Evolutionary conservation across 1,140 invertebrate species (phyloP).

Genomic region (Anastatus disparis): DNA sequence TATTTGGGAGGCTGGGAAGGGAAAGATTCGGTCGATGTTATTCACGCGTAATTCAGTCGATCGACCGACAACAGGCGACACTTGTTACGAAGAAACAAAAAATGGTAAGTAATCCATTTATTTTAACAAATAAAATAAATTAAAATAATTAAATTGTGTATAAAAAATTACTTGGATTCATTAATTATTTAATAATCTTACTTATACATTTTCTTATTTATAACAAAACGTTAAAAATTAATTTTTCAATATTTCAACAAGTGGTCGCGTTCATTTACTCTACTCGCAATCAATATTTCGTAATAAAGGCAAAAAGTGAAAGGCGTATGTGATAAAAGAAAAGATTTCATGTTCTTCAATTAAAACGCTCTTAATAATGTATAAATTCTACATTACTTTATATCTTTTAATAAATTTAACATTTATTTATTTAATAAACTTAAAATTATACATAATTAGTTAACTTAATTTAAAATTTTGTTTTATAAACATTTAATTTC

Average conservation of each 20-base stretch:
- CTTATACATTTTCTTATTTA: not conserved
- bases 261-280: slow-evolving; percentile 16
- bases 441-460: too few relatives aligned
- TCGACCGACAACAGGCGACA: slow-evolving; percentile 41
- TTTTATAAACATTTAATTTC: too few relatives aligned
- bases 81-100: slow-evolving; percentile 46
- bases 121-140: too few relatives aligned
- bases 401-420: too few relatives aligned
- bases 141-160: too few relatives aligned
- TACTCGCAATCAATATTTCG: slow-evolving; percentile 31
- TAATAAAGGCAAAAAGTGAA: slow-evolving; percentile 27
- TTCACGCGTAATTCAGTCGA: slow-evolving; percentile 33
- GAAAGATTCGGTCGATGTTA: slow-evolving; percentile 37
- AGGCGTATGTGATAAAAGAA: not conserved
- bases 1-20: slow-evolving; percentile 26
- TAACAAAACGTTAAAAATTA: not conserved
- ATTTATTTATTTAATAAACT: too few relatives aligned
- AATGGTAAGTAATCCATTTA: slow-evolving; percentile 52
- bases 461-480: too few relatives aligned
- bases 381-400: too few relatives aligned
- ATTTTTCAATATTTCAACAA: slow-evolving; percentile 5
- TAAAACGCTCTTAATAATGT: too few relatives aligned
- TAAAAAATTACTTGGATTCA: too few relatives aligned
- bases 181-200: not conserved
- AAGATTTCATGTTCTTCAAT: too few relatives aligned